Conservation (phyloP, 2,113 vertebrate genomes). For the Ondatra zibethicus region DNA sequence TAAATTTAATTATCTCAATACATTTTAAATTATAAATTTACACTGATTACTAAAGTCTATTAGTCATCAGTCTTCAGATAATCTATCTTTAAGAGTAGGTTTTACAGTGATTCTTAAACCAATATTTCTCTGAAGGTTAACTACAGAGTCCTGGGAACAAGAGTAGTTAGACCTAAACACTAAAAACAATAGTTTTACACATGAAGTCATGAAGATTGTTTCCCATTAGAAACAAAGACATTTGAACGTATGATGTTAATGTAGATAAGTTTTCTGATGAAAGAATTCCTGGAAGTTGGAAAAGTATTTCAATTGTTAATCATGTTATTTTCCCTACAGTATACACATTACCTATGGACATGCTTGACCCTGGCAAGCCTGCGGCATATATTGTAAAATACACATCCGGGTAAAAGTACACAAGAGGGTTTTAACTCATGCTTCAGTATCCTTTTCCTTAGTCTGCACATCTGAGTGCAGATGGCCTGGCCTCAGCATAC, state of each 20-base stretch:
- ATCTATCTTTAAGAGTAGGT: neutral
- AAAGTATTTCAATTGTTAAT: constrained; percentile 45
- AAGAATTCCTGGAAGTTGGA: constrained; percentile 59
- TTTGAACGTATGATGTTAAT: constrained; percentile 26
- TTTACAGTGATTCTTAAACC: neutral
- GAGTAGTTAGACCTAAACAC: constrained; percentile 20
- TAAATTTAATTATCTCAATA: neutral
- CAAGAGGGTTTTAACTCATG: neutral
- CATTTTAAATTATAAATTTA: constrained; percentile 51
- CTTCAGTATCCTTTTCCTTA: neutral
- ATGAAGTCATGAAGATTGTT: constrained; percentile 33
- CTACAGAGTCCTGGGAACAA: neutral
- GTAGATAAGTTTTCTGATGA: constrained; percentile 47
- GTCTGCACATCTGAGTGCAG: neutral
- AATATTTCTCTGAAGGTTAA: neutral
- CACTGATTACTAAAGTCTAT: neutral
- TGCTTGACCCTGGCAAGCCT: neutral
- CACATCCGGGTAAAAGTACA: neutral
- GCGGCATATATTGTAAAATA: neutral
- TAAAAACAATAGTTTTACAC: constrained; percentile 29
- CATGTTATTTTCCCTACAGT: constrained; percentile 43
- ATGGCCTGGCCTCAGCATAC: neutral
- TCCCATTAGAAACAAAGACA: constrained; percentile 54
- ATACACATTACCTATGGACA: neutral
- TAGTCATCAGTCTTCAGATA: neutral